Evolutionary conservation across 2,113 vertebrate genomes (phyloP), one percentile per base, ranked within the genome.

Genomic region (Marmota monax): DNA sequence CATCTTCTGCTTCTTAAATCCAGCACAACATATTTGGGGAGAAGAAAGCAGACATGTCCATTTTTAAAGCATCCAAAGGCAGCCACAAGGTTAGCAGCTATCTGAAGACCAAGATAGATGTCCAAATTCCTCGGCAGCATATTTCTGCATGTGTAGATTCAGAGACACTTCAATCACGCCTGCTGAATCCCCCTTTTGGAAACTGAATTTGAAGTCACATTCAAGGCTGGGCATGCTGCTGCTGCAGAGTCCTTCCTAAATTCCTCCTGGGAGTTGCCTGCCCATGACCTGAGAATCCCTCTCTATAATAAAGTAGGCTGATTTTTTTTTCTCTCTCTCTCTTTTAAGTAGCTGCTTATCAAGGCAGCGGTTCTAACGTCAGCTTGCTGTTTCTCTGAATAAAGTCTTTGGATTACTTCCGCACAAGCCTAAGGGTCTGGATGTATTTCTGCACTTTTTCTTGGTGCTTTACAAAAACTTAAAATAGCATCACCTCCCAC

Each of bases 211-310:
- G 88, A 97, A 97, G 92, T 93, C 97, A 95, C 73, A 94, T 95
- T 96, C 93, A 93, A 92, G 87, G 61, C 89, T 97, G 93, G 94
- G 93, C 95, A 48, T 90, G 61, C 96, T 96, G 96, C 87, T 88
- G 93, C 87, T 85, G 13, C 48, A 78, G 91, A 97, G 58, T 88
- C 90, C 39, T 93, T 92, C 74, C 94, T 84, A 92, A 97, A 94
- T 84, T 96, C 83, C 96, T 96, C 89, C 92, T 84, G 87, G 95
- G 97, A 97, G 92, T 97, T 97, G 93, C 79, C 93, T 92, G 95
- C 89, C 76, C 70, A 73, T 20, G 84, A 72, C 86, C 93, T 4
- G 16, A 95, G 77, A 95, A 67, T 58, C 37, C 63, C n/a, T 84
- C 88, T 95, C 70, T 79, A 78, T 95, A 97, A 97, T 96, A 97